A percentile compares a stretch with the other conserved stretches of the same genome.
phyloP scores from a whole-genome alignment of 2,888 invertebrate species.

The Schizaphis graminum region DNA sequence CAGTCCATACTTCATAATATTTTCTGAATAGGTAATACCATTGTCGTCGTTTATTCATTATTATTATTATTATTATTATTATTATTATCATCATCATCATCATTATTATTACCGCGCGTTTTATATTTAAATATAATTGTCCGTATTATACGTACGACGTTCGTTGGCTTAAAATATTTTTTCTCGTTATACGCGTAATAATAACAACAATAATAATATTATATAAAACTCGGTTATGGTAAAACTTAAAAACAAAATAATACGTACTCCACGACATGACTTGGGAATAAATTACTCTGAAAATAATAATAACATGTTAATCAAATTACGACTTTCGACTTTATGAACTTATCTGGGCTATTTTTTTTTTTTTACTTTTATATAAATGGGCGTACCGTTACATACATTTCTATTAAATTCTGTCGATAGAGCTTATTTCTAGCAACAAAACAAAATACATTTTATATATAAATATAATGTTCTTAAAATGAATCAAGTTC shows the following conservation, averaged over 20 bases:
- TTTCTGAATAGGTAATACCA: not conserved
- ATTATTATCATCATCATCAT: too few species aligned
- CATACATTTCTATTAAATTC: not conserved
- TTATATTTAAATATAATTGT: slow-evolving; percentile 13
- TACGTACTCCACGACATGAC: not conserved
- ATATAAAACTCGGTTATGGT: not conserved
- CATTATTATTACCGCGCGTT: not conserved
- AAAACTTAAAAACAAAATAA: not conserved
- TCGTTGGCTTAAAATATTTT: not conserved
- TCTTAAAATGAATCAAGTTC: slow-evolving; percentile 39
- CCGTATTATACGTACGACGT: not conserved
- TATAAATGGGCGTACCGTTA: not conserved
- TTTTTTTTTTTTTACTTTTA: not conserved
- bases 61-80: not conserved
- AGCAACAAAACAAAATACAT: not conserved
- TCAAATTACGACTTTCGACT: slow-evolving; percentile 16
- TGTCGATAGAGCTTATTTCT: slow-evolving; percentile 29
- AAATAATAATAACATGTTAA: not conserved
- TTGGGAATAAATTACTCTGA: not conserved
- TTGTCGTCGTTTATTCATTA: not conserved
- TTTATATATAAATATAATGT: not conserved
- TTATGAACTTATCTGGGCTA: not conserved
- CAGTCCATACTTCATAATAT: not conserved
- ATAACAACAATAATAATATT: not conserved
- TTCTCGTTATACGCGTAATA: not conserved